These are phyloP conservation scores for Anolis sagrei DNA, from an alignment of 2,113 vertebrate genomes.

Conservation along the genomic window DNA sequence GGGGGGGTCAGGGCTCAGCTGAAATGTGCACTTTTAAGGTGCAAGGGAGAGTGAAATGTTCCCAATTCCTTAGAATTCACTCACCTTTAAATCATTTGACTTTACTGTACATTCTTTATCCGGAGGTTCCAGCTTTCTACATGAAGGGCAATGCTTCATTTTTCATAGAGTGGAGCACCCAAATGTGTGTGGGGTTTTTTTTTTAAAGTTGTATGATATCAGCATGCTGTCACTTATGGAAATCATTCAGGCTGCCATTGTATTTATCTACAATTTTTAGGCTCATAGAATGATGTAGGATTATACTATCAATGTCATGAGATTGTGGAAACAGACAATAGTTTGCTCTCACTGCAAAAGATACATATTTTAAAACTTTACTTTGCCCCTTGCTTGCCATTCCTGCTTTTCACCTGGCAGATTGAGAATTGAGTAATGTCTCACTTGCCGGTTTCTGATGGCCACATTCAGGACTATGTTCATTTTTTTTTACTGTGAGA, in stretches of 20 bases:
- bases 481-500: slow-evolving; percentile 15
- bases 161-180: neutral
- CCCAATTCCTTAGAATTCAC: no score
- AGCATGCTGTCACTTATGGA: neutral
- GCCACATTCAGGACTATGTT: slow-evolving; percentile 24
- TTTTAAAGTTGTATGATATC: neutral
- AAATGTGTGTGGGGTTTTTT: neutral
- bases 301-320: neutral
- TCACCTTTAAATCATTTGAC: no score
- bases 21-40: no score
- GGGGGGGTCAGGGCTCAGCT: no score
- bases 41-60: no score
- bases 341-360: neutral
- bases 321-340: neutral
- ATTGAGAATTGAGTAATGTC: slow-evolving; percentile 16
- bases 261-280: neutral
- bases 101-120: neutral
- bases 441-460: slow-evolving; percentile 17
- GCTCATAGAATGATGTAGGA: neutral
- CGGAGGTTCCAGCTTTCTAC: neutral
- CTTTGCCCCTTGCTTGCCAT: neutral
- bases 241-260: neutral
- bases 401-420: neutral
- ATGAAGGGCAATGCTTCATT: neutral
- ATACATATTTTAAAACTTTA: slow-evolving; percentile 15